A percentile compares a stretch with the other conserved stretches of the same genome.
Evolutionary conservation across 2,113 vertebrate genomes (phyloP).

Genomic region (Oriolus oriolus): DNA sequence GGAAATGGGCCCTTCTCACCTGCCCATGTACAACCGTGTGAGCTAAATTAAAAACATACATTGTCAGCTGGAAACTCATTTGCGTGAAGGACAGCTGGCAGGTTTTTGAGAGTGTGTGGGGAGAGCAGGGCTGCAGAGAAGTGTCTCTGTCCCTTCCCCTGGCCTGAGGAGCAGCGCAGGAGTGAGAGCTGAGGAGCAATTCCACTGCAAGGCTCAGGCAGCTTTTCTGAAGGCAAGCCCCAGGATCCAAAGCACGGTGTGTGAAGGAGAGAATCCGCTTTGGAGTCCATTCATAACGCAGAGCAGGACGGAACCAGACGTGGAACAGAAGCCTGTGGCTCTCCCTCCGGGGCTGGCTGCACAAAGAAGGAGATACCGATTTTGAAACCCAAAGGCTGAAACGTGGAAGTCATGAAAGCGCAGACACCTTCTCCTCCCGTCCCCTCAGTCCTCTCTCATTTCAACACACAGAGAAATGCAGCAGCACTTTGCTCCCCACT

Average conservation of each 20-base stretch:
- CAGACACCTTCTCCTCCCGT: neutral
- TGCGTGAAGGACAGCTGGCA: neutral
- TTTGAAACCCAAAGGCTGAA: neutral
- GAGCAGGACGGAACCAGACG: neutral
- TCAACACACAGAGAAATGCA: neutral
- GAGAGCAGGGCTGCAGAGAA: neutral
- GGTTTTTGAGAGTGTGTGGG: neutral
- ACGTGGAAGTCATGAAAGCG: neutral
- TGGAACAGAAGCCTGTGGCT: neutral
- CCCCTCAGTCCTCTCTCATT: neutral
- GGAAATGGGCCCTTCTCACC: constrained; percentile 36
- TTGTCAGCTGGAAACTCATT: constrained; percentile 45
- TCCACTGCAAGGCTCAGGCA: neutral
- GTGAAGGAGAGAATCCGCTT: neutral
- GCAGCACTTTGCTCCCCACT: neutral
- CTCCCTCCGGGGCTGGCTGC: neutral
- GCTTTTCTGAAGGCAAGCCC: neutral
- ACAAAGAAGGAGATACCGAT: neutral
- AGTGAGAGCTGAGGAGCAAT: neutral
- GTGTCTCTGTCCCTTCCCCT: neutral
- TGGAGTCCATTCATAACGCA: neutral
- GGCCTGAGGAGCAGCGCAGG: neutral
- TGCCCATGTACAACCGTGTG: constrained; percentile 14
- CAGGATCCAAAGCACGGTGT: neutral
- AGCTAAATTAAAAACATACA: constrained; percentile 54